phyloP scores from a whole-genome alignment of 1,140 invertebrate species.

The Aphelenchoides fujianensis region DNA sequence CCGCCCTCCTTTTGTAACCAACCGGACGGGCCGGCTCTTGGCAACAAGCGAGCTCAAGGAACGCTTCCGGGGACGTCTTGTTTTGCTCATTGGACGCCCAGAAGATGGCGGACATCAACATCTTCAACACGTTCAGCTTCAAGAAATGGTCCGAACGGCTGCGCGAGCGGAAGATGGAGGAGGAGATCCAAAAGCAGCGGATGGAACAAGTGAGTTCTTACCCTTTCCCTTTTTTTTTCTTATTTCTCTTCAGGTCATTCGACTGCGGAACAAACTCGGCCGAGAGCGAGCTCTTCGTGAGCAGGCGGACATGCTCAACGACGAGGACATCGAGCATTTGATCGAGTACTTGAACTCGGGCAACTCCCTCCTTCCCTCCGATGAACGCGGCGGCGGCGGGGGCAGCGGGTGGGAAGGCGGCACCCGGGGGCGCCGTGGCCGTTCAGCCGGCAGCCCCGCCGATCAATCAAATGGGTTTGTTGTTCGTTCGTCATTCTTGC shows the following conservation, averaged over 20 bases:
- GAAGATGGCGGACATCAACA: constrained; percentile 32
- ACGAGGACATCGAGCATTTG: constrained; percentile 25
- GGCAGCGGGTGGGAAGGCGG: background rate
- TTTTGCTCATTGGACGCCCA: too few relatives aligned
- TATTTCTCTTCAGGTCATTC: constrained; percentile 14
- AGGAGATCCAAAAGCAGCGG: constrained; percentile 28
- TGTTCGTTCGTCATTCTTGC: background rate
- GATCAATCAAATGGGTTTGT: background rate
- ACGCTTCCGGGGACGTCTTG: too few relatives aligned
- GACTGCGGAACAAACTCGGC: constrained; percentile 18
- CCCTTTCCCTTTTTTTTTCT: background rate
- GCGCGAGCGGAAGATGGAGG: constrained; percentile 26
- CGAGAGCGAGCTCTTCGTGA: constrained; percentile 23
- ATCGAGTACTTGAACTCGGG: constrained; percentile 25
- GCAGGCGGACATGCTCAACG: constrained; percentile 27
- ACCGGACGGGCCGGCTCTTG: too few relatives aligned
- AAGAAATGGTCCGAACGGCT: constrained; percentile 35
- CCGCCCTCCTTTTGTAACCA: too few relatives aligned
- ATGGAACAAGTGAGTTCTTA: constrained; percentile 20
- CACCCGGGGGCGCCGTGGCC: background rate
- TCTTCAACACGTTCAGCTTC: constrained; percentile 38
- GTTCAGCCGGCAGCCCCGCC: background rate
- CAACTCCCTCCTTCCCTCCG: background rate
- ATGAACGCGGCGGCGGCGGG: background rate
- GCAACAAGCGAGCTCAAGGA: too few relatives aligned